phyloP scores from a whole-genome alignment of 2,113 vertebrate species.

The Oriolus oriolus region DNA sequence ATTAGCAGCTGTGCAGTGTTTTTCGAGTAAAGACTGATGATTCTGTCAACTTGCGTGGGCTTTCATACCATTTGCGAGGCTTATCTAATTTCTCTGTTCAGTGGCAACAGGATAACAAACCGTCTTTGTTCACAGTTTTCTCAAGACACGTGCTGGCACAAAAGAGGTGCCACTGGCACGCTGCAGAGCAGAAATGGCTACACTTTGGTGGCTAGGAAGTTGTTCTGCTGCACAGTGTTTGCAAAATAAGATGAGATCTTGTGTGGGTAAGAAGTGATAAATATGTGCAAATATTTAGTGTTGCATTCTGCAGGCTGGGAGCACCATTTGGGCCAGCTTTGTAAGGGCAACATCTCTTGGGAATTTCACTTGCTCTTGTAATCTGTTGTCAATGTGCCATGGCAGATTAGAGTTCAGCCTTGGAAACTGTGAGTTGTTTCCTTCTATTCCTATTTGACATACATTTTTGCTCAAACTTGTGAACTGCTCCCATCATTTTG shows the following conservation, averaged over 20 bases:
- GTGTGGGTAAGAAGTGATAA: constrained; percentile 22
- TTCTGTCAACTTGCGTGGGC: background rate
- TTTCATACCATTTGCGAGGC: background rate
- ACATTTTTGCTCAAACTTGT: constrained; percentile 49
- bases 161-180: background rate
- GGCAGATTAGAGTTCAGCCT: constrained; percentile 29
- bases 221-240: constrained; percentile 8
- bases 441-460: constrained; percentile 7
- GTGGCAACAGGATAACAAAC: constrained; percentile 23
- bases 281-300: constrained; percentile 29
- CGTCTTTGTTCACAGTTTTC: constrained; percentile 18
- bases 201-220: background rate
- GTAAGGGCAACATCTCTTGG: background rate
- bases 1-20: background rate
- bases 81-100: background rate
- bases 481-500: constrained; percentile 29
- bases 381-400: background rate
- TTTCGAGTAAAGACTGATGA: background rate
- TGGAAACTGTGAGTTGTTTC: background rate
- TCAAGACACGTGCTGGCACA: background rate
- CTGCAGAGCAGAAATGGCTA: background rate
- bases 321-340: background rate
- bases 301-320: constrained; percentile 1
- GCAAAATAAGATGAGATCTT: constrained; percentile 32
- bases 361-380: constrained; percentile 1